phyloP scores from a whole-genome alignment of 1,140 invertebrate species.

The Reticulitermes speratus region DNA sequence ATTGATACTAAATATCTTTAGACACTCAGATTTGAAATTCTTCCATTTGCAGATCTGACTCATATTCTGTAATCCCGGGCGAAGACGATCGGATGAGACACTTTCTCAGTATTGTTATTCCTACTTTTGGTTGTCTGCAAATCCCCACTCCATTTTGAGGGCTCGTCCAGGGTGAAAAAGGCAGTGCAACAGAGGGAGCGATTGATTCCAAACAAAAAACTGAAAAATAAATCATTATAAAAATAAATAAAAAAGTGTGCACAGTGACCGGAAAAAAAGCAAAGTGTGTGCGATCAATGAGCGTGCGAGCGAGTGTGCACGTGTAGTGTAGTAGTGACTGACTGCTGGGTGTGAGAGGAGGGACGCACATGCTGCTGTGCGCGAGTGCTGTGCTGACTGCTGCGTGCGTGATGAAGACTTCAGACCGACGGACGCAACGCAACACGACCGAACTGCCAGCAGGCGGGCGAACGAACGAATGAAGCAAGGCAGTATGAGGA shows the following conservation, averaged over 20 bases:
- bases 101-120: slow-evolving; percentile 37
- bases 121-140: slow-evolving; percentile 38
- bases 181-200: slow-evolving; percentile 36
- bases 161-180: slow-evolving; percentile 37
- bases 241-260: slow-evolving; percentile 33
- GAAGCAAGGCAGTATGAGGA: slow-evolving; percentile 6
- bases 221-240: slow-evolving; percentile 29
- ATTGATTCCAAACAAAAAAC: slow-evolving; percentile 34
- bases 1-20: slow-evolving; percentile 5
- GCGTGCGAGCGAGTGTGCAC: slow-evolving; percentile 31
- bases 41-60: slow-evolving; percentile 35
- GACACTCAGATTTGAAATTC: slow-evolving; percentile 29
- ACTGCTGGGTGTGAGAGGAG: slow-evolving; percentile 31
- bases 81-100: slow-evolving; percentile 34
- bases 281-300: slow-evolving; percentile 33
- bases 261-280: slow-evolving; percentile 34
- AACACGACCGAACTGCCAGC: slow-evolving; percentile 21
- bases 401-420: slow-evolving; percentile 30
- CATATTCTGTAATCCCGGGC: slow-evolving; percentile 29
- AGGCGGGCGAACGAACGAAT: slow-evolving; percentile 3
- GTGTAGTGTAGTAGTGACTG: slow-evolving; percentile 27
- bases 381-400: slow-evolving; percentile 28
- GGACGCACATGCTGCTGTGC: slow-evolving; percentile 31
- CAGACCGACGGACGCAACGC: slow-evolving; percentile 31
- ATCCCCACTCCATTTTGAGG: slow-evolving; percentile 37